phyloP scores from a whole-genome alignment of 2,797 vertebrate species.

The Neostethus bicornis region DNA sequence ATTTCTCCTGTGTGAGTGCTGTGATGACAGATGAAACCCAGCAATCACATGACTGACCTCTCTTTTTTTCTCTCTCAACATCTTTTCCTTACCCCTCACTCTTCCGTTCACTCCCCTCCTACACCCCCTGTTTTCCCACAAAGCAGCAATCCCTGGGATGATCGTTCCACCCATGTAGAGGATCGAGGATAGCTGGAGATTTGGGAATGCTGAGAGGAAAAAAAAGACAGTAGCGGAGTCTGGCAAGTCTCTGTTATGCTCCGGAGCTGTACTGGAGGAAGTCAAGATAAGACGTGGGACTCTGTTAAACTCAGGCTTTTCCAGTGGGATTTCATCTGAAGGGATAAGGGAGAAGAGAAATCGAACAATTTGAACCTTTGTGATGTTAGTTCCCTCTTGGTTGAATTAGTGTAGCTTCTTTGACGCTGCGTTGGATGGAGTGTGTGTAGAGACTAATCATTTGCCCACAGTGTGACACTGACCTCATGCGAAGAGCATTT shows the following conservation, averaged over 20 bases:
- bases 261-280: constrained; percentile 81
- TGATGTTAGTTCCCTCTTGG: constrained; percentile 71
- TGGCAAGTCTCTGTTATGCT: constrained; percentile 67
- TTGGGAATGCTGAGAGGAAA: constrained; percentile 72
- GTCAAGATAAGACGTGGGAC: constrained; percentile 70
- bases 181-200: constrained; percentile 75
- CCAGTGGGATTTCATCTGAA: constrained; percentile 89
- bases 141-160: constrained; percentile 94
- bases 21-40: constrained; percentile 80
- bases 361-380: constrained; percentile 65
- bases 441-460: constrained; percentile 69
- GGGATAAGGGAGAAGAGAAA: constrained; percentile 64
- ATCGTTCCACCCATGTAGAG: constrained; percentile 98
- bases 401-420: constrained; percentile 77
- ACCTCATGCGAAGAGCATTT: constrained; percentile 78
- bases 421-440: constrained; percentile 64
- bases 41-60: constrained; percentile 77
- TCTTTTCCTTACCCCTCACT: constrained; percentile 6
- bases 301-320: constrained; percentile 94
- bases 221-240: constrained; percentile 63
- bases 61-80: constrained; percentile 36
- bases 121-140: constrained; percentile 75
- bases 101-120: constrained; percentile 17
- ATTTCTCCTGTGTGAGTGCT: constrained; percentile 79
- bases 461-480: constrained; percentile 75